A percentile compares a stretch with the other conserved stretches of the same genome.
These are phyloP conservation scores for Merluccius polli DNA, from an alignment of 2,797 vertebrate genomes.

Conservation along the genomic window DNA sequence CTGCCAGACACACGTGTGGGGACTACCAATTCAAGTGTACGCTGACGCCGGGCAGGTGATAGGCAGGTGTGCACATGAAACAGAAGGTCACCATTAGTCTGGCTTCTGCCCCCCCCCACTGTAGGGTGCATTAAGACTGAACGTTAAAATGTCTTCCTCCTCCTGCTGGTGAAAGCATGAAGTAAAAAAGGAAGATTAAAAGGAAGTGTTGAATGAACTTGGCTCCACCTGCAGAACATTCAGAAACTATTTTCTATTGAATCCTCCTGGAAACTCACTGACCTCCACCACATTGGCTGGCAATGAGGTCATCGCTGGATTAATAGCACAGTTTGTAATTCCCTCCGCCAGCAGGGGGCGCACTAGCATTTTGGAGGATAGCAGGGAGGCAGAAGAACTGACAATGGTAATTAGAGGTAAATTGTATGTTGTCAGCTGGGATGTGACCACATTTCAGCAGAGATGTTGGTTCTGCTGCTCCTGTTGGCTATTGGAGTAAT, in stretches of 20 bases:
- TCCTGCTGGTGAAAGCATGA: neutral
- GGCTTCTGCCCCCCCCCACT: neutral
- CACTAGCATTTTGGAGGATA: slow-evolving; percentile 26
- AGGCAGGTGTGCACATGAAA: too few species aligned
- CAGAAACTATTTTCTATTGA: neutral
- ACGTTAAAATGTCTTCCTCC: neutral
- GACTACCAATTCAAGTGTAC: neutral
- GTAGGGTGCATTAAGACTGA: neutral
- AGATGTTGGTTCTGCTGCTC: too few species aligned
- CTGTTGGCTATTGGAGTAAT: neutral
- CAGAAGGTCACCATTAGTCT: slow-evolving; percentile 20
- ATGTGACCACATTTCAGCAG: neutral
- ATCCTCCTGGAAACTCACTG: slow-evolving; percentile 25
- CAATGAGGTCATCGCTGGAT: slow-evolving; percentile 19
- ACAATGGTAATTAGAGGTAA: neutral
- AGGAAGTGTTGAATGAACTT: neutral
- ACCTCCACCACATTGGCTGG: slow-evolving; percentile 12
- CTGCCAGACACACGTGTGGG: neutral
- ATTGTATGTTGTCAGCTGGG: neutral
- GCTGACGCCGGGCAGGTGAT: too few species aligned
- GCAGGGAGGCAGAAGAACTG: neutral
- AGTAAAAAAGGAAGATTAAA: neutral
- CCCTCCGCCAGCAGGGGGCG: slow-evolving; percentile 58
- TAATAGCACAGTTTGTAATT: slow-evolving; percentile 32
- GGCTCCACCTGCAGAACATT: slow-evolving; percentile 19